Conservation (phyloP, 2,113 vertebrate species). For the Gobio gobio region DNA sequence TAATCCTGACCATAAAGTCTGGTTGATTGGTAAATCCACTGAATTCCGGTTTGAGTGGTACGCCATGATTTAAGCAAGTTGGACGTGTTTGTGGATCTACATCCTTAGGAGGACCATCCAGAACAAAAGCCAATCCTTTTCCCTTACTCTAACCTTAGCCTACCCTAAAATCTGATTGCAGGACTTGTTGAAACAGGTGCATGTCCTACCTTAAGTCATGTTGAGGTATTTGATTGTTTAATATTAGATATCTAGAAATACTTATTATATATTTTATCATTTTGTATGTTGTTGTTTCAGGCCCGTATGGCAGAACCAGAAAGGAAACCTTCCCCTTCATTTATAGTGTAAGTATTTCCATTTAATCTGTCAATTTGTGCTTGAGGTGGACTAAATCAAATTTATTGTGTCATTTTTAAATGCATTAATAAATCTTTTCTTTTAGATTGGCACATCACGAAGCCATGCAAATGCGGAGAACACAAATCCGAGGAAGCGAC, state of each 20-base stretch:
- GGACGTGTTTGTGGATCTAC: neutral
- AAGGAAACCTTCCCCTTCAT: conserved; percentile 63
- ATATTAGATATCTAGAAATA: neutral
- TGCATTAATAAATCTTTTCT: neutral
- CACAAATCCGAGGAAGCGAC: conserved; percentile 78
- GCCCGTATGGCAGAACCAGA: conserved; percentile 59
- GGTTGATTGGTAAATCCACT: neutral
- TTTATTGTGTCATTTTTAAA: neutral
- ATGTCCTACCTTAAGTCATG: neutral
- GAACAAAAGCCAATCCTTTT: neutral
- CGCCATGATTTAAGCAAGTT: neutral
- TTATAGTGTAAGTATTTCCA: conserved; percentile 73
- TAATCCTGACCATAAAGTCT: neutral
- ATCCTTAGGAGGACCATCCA: neutral
- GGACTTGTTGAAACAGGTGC: neutral
- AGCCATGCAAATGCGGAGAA: conserved; percentile 84
- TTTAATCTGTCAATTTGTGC: neutral
- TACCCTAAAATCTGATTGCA: neutral
- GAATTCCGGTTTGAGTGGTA: neutral
- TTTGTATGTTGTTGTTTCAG: conserved; percentile 58
- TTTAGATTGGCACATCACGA: conserved; percentile 82
- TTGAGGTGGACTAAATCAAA: neutral
- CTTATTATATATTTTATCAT: neutral
- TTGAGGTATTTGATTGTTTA: neutral
- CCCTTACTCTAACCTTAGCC: neutral